A percentile compares a stretch with the other conserved stretches of the same genome.
These are phyloP conservation scores for Canis aureus DNA, from an alignment of 2,113 vertebrate genomes.

Conservation along the genomic window DNA sequence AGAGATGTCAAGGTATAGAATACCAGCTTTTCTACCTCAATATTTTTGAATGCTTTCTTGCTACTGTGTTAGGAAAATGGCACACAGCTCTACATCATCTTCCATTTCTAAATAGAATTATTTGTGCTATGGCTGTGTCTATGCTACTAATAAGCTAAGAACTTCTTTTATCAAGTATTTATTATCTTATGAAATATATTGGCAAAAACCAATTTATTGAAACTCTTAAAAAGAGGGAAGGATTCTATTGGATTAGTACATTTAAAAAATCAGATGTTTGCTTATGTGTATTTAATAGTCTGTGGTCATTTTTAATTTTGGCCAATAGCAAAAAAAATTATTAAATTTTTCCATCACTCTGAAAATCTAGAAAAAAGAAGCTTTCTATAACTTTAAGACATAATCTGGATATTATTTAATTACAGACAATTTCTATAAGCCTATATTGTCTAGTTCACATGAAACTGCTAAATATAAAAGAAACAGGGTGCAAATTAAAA, in stretches of 20 bases:
- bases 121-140: constrained; percentile 17
- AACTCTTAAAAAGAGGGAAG: constrained; percentile 32
- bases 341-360: constrained; percentile 23
- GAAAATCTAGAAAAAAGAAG: constrained; percentile 16
- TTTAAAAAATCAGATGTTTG: constrained; percentile 4
- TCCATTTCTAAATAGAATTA: constrained; percentile 17
- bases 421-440: not conserved
- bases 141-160: not conserved
- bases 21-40: constrained; percentile 32
- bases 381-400: not conserved
- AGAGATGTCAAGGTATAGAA: not conserved
- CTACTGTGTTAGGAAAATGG: not conserved
- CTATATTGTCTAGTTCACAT: constrained; percentile 22
- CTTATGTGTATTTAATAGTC: constrained; percentile 16
- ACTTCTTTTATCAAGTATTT: constrained; percentile 39
- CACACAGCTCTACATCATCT: not conserved
- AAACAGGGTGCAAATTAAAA: not conserved
- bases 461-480: constrained; percentile 21
- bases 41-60: not conserved
- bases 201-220: not conserved
- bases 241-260: not conserved
- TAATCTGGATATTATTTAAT: constrained; percentile 26
- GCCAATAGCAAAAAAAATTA: constrained; percentile 12
- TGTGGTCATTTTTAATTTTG: constrained; percentile 26
- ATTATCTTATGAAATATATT: constrained; percentile 39